Conservation (phyloP, 2,113 vertebrate species). For the Neodontobutis hainanensis region DNA sequence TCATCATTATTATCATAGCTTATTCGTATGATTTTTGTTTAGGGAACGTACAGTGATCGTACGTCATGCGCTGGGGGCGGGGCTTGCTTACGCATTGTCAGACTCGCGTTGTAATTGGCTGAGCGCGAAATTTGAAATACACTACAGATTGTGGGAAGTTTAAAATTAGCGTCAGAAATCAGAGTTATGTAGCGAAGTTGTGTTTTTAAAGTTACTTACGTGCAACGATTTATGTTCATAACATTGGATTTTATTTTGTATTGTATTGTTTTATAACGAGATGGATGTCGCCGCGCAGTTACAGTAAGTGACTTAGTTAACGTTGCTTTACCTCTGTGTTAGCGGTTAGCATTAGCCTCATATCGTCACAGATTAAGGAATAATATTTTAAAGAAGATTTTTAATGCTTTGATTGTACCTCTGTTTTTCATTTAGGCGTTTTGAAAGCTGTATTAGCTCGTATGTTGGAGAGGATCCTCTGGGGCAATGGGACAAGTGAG, state of each 20-base stretch:
- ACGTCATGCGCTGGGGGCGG: background rate
- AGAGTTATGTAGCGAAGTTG: background rate
- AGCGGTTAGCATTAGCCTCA: conserved; percentile 10
- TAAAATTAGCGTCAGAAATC: background rate
- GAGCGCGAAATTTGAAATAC: conserved; percentile 61
- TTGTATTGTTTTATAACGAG: background rate
- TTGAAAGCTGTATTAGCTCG: conserved; percentile 78
- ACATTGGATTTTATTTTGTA: no score
- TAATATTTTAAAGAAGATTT: background rate
- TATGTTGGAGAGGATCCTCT: conserved; percentile 87
- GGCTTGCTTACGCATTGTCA: background rate
- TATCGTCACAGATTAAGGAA: no score
- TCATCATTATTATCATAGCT: no score
- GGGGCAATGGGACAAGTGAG: conserved; percentile 87
- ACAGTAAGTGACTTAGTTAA: conserved; percentile 56
- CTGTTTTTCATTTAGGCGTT: conserved; percentile 71
- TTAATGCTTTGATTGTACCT: background rate
- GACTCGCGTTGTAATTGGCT: conserved; percentile 39
- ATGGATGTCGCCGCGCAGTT: conserved; percentile 66
- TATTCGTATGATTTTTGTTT: no score
- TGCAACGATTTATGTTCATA: rapidly evolving
- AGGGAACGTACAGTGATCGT: no score
- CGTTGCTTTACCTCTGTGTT: conserved; percentile 1
- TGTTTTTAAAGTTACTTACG: background rate
- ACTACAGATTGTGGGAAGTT: no score